These are phyloP conservation scores for Cacatua alba DNA, from an alignment of 2,113 vertebrate species.

Conservation along the genomic window DNA sequence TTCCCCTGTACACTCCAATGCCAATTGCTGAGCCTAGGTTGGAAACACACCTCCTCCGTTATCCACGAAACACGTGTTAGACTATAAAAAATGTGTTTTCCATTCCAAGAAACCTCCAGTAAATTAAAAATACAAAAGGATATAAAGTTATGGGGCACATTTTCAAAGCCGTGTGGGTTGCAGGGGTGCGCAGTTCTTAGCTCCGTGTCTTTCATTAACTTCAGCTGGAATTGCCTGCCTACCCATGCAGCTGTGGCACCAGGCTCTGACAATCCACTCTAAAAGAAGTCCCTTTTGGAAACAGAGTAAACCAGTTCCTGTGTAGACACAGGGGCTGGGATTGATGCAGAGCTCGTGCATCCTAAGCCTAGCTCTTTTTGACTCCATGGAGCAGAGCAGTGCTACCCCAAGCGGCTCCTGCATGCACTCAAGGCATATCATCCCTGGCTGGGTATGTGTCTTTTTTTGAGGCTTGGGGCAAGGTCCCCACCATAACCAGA, in stretches of 20 bases:
- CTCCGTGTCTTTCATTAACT: not conserved
- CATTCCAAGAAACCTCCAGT: not conserved
- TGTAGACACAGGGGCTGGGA: not conserved
- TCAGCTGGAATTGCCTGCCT: not conserved
- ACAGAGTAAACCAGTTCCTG: not conserved
- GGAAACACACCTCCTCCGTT: not conserved
- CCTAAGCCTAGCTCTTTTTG: fast-evolving
- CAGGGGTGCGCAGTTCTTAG: not conserved
- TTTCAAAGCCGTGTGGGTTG: not conserved
- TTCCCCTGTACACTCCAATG: not conserved
- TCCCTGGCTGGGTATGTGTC: not conserved
- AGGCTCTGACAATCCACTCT: not conserved
- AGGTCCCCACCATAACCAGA: not conserved
- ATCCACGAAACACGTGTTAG: not conserved
- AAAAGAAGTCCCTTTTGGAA: not conserved
- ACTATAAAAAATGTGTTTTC: not conserved
- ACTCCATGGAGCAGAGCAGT: not conserved
- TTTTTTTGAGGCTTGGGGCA: not conserved
- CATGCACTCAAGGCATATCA: not conserved
- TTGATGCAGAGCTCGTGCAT: not conserved
- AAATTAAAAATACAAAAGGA: not conserved
- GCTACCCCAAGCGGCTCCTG: not conserved
- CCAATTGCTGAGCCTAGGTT: not conserved
- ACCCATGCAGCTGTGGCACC: not conserved
- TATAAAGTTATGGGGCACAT: not conserved